A percentile compares a stretch with the other conserved stretches of the same genome.
phyloP scores from a whole-genome alignment of 2,797 vertebrate species.

The Enteromius treurensis region DNA sequence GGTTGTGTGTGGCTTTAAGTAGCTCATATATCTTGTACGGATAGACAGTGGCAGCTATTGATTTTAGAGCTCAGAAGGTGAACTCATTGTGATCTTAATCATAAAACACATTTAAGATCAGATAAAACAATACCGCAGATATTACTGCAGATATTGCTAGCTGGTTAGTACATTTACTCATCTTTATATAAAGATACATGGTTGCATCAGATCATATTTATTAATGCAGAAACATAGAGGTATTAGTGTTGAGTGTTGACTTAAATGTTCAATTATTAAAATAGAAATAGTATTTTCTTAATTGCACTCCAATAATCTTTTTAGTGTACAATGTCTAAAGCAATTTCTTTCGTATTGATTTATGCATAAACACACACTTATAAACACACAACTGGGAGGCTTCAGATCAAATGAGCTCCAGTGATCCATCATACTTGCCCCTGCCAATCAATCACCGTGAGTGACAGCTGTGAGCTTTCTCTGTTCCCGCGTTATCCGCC shows the following conservation, averaged over 20 bases:
- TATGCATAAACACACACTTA: conserved; percentile 17
- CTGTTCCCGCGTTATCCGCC: not conserved
- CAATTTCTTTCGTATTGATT: not conserved
- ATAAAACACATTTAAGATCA: conserved; percentile 23
- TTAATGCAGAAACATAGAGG: not conserved
- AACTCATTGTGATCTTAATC: conserved; percentile 20
- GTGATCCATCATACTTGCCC: conserved; percentile 19
- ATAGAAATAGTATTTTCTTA: not conserved
- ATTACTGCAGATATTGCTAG: not conserved
- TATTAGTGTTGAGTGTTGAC: not conserved
- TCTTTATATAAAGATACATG: not conserved
- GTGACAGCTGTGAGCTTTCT: conserved; percentile 30
- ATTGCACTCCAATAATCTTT: not conserved
- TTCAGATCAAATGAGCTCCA: conserved; percentile 30
- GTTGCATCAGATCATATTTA: not conserved
- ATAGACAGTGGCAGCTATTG: conserved; percentile 32
- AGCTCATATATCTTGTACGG: conserved; percentile 1
- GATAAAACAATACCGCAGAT: not conserved
- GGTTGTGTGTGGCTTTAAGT: conserved; percentile 1
- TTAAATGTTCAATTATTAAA: not conserved
- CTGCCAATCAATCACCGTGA: conserved; percentile 36
- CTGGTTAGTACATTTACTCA: not conserved
- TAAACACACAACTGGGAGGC: conserved; percentile 16
- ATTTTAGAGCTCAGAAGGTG: conserved; percentile 23
- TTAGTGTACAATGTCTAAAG: not conserved